These are phyloP conservation scores for Brachypodius melanocephalos DNA, from an alignment of 2,113 vertebrate species.

Conservation along the genomic window DNA sequence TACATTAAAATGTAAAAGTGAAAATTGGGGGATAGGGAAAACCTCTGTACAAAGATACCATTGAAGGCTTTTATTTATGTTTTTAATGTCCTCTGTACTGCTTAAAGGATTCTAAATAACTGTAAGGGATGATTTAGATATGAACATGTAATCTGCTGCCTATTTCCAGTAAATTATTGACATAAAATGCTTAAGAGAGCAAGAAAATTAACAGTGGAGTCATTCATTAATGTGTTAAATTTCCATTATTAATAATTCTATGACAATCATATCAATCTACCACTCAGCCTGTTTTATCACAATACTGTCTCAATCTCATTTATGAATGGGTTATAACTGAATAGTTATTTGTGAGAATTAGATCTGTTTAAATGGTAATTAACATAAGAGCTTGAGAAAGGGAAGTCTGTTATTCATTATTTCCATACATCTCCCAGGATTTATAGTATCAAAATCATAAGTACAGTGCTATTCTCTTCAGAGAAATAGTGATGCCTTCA, in stretches of 20 bases:
- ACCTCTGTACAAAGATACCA: neutral
- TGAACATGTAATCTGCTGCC: neutral
- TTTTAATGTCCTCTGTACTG: neutral
- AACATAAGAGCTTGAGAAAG: neutral
- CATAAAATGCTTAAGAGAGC: neutral
- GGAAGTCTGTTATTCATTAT: neutral
- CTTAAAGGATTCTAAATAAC: neutral
- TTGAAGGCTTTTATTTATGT: neutral
- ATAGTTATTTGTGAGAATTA: neutral
- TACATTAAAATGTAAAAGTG: neutral
- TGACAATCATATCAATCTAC: neutral
- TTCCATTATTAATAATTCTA: neutral
- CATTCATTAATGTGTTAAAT: neutral
- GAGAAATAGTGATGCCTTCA: neutral
- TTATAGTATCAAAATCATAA: neutral
- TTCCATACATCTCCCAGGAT: neutral
- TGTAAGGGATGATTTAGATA: neutral
- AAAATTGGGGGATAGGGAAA: neutral
- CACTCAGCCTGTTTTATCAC: neutral
- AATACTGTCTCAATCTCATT: neutral
- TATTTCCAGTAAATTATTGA: neutral
- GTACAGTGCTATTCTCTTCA: neutral
- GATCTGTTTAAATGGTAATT: constrained; percentile 17
- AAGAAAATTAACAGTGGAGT: neutral
- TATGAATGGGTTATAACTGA: neutral